Evolutionary conservation across 2,888 invertebrate species (phyloP).

Genomic region (Campaea margaritaria): DNA sequence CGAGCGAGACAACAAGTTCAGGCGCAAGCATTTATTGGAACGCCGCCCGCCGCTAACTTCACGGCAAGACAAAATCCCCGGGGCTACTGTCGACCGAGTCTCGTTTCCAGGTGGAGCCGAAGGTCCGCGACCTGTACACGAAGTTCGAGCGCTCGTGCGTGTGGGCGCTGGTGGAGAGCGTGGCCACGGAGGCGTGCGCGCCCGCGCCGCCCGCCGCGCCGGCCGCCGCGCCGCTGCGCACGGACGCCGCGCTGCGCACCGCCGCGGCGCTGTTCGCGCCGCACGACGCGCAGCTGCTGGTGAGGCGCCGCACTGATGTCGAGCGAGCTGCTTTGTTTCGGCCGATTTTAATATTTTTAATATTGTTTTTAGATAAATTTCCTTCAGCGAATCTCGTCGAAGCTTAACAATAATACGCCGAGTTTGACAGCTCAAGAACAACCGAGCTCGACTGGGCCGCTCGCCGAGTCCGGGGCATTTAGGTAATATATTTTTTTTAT

Average conservation of each 20-base stretch:
- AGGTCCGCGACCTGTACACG: constrained; percentile 89
- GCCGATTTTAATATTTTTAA: neutral
- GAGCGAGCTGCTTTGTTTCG: too few relatives aligned
- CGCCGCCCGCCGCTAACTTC: too few relatives aligned
- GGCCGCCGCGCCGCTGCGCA: constrained; percentile 59
- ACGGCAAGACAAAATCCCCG: too few relatives aligned
- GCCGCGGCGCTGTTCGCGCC: constrained; percentile 62
- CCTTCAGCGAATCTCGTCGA: constrained; percentile 73
- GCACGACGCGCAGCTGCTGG: constrained; percentile 65
- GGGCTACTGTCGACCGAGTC: neutral
- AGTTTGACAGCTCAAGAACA: constrained; percentile 66
- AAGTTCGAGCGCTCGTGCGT: constrained; percentile 93
- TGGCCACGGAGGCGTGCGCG: constrained; percentile 76
- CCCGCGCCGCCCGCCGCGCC: constrained; percentile 57
- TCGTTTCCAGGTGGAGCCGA: constrained; percentile 67
- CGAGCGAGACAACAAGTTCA: too few relatives aligned
- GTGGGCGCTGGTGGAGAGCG: constrained; percentile 90
- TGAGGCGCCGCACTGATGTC: constrained; percentile 37
- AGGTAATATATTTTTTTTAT: constrained; percentile 50
- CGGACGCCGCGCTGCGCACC: constrained; percentile 56
- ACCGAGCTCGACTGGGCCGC: constrained; percentile 54
- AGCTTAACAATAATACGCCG: constrained; percentile 76
- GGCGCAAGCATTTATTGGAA: too few relatives aligned
- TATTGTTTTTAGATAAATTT: constrained; percentile 65
- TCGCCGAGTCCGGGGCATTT: constrained; percentile 56